Conservation (phyloP, 2,888 invertebrate species). For the Selenia dentaria region DNA sequence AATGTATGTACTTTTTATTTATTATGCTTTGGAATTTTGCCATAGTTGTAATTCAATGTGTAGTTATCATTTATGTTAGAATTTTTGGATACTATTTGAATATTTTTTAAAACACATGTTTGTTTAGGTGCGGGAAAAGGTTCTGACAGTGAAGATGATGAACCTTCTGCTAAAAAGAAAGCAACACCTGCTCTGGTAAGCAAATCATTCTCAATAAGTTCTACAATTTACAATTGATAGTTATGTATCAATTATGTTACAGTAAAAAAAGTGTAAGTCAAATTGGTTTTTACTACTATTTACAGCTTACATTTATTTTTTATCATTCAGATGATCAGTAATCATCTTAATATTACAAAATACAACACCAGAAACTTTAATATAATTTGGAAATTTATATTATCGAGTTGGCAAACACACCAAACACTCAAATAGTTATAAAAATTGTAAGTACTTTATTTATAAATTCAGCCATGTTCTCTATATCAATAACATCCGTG, state of each 20-base stretch:
- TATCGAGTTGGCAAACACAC: constrained; percentile 10
- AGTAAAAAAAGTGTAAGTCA: constrained; percentile 20
- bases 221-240: not conserved
- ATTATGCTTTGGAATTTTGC: constrained; percentile 63
- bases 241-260: constrained; percentile 21
- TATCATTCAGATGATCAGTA: constrained; percentile 25
- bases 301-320: constrained; percentile 18
- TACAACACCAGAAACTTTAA: constrained; percentile 16
- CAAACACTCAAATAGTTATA: constrained; percentile 12
- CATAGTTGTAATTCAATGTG: constrained; percentile 61
- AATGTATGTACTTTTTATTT: constrained; percentile 71
- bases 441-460: constrained; percentile 23
- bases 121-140: constrained; percentile 87
- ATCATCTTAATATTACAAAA: constrained; percentile 19
- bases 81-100: not conserved
- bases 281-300: constrained; percentile 3
- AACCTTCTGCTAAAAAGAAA: constrained; percentile 91
- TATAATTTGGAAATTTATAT: constrained; percentile 14
- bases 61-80: constrained; percentile 47
- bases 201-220: constrained; percentile 5
- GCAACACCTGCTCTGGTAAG: constrained; percentile 85
- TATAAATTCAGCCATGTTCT: constrained; percentile 13
- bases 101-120: constrained; percentile 17
- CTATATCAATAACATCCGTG: not conserved
- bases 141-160: constrained; percentile 93